Evolutionary conservation across 1,140 invertebrate genomes (phyloP).

Genomic region (Plodia interpunctella): DNA sequence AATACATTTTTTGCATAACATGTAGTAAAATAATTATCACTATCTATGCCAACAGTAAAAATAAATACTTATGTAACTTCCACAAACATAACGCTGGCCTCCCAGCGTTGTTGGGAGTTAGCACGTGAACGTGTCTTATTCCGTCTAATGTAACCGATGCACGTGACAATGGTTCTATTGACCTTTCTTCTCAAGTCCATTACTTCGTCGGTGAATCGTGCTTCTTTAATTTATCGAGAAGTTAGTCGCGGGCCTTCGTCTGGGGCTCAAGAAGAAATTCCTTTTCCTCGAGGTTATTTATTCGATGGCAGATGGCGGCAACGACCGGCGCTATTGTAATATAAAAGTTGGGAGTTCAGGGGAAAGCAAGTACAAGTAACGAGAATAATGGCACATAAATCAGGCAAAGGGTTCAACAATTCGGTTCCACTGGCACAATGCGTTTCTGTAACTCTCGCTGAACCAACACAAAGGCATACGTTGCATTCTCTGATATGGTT

Average conservation of each 20-base stretch:
- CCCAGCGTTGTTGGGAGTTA: not conserved
- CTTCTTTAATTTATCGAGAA: not conserved
- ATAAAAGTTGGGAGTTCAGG: slow-evolving; percentile 17
- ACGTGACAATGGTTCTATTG: not conserved
- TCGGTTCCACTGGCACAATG: not conserved
- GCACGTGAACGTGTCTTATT: not conserved
- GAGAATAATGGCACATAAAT: slow-evolving; percentile 21
- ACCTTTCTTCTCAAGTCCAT: not conserved
- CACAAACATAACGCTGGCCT: too few relatives aligned
- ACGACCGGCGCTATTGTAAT: slow-evolving; percentile 21
- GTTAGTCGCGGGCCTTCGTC: not conserved
- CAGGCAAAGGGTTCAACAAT: slow-evolving; percentile 18
- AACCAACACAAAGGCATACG: not conserved
- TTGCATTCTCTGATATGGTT: not conserved
- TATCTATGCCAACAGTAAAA: not conserved
- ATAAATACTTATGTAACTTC: not conserved
- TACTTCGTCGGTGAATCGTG: not conserved
- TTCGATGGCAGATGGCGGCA: slow-evolving; percentile 22
- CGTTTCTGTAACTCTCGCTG: not conserved
- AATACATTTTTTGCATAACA: too few relatives aligned
- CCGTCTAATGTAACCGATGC: not conserved
- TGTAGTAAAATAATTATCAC: not conserved
- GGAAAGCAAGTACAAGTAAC: slow-evolving; percentile 10
- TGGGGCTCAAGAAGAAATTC: not conserved
- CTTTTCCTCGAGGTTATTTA: slow-evolving; percentile 23